Evolutionary conservation across 2,797 vertebrate species (phyloP).

Genomic region (Vultur gryphus): DNA sequence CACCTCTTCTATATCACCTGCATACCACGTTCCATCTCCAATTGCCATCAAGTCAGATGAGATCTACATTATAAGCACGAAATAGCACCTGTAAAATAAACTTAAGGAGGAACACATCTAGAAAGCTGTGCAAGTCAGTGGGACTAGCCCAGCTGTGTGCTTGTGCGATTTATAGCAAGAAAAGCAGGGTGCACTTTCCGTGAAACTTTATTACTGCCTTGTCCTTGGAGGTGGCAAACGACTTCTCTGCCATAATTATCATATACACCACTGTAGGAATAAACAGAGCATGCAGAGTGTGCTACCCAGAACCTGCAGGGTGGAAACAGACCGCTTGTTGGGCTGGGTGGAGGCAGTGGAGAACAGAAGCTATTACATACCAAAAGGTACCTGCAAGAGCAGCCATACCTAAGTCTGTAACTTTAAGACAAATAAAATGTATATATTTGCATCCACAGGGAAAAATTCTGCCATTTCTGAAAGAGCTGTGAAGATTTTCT

Average conservation of each 20-base stretch:
- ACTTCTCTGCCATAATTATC: background rate
- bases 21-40: background rate
- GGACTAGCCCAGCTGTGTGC: background rate
- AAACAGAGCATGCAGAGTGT: background rate
- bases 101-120: background rate
- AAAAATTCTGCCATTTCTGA: constrained; percentile 9
- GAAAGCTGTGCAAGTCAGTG: background rate
- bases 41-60: background rate
- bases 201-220: constrained; percentile 10
- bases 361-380: background rate
- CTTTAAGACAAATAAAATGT: background rate
- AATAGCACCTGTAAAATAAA: background rate
- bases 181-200: background rate
- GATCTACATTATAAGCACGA: background rate
- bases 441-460: background rate
- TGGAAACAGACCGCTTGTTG: background rate
- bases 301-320: background rate
- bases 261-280: background rate
- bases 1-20: background rate
- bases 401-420: background rate
- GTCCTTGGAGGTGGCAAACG: background rate
- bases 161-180: background rate
- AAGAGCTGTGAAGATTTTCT: constrained; percentile 16
- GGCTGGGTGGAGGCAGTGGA: background rate
- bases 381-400: background rate